Base-by-base conservation (phyloP, 1,140 invertebrate species). In the Macrobrachium rosenbergii region DNA sequence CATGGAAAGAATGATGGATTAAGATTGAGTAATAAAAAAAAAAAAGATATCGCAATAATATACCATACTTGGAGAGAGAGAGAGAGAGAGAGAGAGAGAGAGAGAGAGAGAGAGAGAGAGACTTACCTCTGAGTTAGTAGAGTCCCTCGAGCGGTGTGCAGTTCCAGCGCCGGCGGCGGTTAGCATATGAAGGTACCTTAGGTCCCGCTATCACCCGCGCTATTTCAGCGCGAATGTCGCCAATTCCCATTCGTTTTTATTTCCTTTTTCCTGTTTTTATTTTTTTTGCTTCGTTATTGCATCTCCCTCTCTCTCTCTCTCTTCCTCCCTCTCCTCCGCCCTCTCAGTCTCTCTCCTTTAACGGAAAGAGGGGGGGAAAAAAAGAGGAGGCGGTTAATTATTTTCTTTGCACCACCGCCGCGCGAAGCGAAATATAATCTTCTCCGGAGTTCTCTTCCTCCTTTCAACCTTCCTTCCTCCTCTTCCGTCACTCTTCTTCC, bases 61-160 rank as follows among this genome's bases (percentile, higher is more conserved):
- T 8, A n/a, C n/a, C n/a, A 52, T 8, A 52, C 28, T 37, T 37
- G 28, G 72, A 75, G 72, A 75, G 72, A 75, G 72, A 75, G 72
- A 75, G 72, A 75, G 72, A 75, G 72, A 75, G 72, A 75, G 72
- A 75, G 72, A 75, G 72, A 75, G 72, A 28, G 72, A 75, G 28
- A n/a, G n/a, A n/a, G n/a, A n/a, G n/a, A n/a, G n/a, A 45, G n/a
- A 75, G 72, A 28, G n/a, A 23, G 72, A 12, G 72, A 45, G 72
- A 45, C 23, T 75, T 52, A 37, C 23, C 52, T 52, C 52, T 52
- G 52, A 52, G 52, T 52, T 52, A 37, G 28, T 37, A 37, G 28
- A 37, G 28, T 1, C 28, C 28, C 28, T 37, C 28, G 3, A 37
- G 52, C 52, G 52, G 12, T 52, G 52, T 52, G 52, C 52, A 5